Conservation (phyloP, 2,797 vertebrate species). For the Xiphophorus birchmanni region DNA sequence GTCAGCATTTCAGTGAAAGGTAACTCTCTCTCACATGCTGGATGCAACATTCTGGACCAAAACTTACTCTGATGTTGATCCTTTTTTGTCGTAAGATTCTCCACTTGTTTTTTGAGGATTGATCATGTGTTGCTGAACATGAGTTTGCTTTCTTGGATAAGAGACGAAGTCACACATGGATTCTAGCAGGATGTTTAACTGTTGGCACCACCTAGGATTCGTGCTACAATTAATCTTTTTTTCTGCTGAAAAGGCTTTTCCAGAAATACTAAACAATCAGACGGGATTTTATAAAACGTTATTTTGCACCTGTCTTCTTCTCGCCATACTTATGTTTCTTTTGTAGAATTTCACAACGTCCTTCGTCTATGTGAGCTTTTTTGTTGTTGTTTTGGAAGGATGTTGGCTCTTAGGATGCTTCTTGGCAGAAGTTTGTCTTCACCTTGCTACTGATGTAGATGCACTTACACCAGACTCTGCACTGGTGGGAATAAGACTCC, state of each 20-base stretch:
- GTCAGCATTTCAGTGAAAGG: neutral
- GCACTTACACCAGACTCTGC: neutral
- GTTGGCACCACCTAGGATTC: neutral
- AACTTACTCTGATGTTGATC: neutral
- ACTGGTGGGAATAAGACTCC: neutral
- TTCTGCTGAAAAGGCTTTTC: neutral
- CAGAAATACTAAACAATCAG: neutral
- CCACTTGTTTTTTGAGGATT: neutral
- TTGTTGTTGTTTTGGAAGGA: neutral
- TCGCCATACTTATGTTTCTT: neutral
- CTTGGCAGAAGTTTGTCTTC: neutral
- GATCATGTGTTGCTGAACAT: neutral
- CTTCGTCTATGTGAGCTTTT: neutral
- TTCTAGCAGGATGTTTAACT: neutral
- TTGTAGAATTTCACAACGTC: neutral
- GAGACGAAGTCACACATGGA: neutral
- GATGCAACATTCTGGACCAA: neutral
- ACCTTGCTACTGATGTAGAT: neutral
- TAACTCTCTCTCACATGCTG: neutral
- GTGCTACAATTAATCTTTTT: neutral
- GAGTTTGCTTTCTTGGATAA: neutral
- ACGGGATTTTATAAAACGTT: neutral
- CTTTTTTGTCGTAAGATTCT: neutral
- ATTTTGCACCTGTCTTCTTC: neutral
- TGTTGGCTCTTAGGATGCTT: neutral